Base-by-base conservation (phyloP, 2,888 invertebrate species). In the Rhingia campestris region DNA sequence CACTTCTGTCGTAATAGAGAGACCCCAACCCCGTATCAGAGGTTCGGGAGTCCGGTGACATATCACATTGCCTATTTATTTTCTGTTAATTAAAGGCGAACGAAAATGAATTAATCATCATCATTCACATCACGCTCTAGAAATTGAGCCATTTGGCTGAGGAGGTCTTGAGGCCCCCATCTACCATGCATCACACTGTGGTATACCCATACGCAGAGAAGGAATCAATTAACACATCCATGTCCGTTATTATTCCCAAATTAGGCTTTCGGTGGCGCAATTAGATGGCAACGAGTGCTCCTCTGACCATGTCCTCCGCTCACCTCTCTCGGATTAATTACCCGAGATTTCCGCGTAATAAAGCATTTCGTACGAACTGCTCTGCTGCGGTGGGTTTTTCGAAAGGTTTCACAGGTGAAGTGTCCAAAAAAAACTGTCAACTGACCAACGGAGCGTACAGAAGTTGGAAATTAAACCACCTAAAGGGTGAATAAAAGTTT, bases 331-430 rank as follows among this genome's bases (percentile, higher is more conserved):
- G 84, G 80, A 76, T 85, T 85, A 85, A 85, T 85, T 85, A 85
- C 81, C 81, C 81, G 81, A 75, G 81, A 81, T 85, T 76, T 85
- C 85, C 85, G 85, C 81, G 85, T 79, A 85, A 85, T 85, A 85
- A 85, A 85, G 67, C 75, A 81, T 79, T 84, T 79, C 9, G 54
- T 41, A 69, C 56, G 74, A 74, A 64, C 37, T 58, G 54, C 14
- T 51, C 75, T 7, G 6, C 7, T 39, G 53, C 9, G 22, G 66
- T 12, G 49, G 61, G 61, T 70, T 54, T 64, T 49, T 7, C 6
- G 45, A 63, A 12, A 70, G 67, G 72, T 79, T 84, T 84, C 79
- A 84, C 79, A 80, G 74, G 80, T 80, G 74, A 80, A 80, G 66
- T 80, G 74, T 80, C 84, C 84, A 82, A 82, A 77, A 81, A 77